These are phyloP conservation scores for Chrysochloris asiatica DNA, from an alignment of 2,113 vertebrate genomes.

Conservation along the genomic window DNA sequence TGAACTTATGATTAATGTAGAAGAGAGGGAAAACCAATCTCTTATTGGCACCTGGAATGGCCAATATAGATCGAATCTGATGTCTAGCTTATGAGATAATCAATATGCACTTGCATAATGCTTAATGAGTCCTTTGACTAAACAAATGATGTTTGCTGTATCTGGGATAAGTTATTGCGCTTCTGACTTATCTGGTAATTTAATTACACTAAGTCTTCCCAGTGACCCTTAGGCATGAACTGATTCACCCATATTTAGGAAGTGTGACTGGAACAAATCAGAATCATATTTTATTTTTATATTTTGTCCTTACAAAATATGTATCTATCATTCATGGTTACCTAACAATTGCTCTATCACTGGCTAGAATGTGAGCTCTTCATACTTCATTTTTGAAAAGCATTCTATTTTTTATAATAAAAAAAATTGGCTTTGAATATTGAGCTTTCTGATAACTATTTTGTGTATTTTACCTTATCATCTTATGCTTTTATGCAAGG, in stretches of 20 bases:
- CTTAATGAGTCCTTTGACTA: conserved; percentile 45
- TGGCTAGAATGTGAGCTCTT: conserved; percentile 2
- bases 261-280: not conserved
- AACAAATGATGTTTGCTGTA: conserved; percentile 29
- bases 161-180: conserved; percentile 38
- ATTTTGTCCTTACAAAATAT: not conserved
- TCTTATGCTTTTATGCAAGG: not conserved
- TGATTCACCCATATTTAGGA: not conserved
- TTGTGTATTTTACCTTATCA: conserved; percentile 6
- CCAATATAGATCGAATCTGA: conserved; percentile 59
- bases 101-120: conserved; percentile 29
- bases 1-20: conserved; percentile 50
- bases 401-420: not conserved
- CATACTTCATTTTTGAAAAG: not conserved
- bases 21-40: conserved; percentile 10
- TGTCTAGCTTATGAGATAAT: conserved; percentile 57
- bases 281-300: conserved; percentile 35
- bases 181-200: not conserved
- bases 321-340: not conserved
- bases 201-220: not conserved
- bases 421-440: not conserved
- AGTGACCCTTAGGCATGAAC: not conserved
- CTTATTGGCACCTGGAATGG: not conserved
- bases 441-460: conserved; percentile 3
- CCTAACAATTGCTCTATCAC: conserved; percentile 6